Percentiles rank a stretch among this genome's conserved stretches.
Conservation (phyloP, 2,113 vertebrate species). For the Mus musculus region DNA sequence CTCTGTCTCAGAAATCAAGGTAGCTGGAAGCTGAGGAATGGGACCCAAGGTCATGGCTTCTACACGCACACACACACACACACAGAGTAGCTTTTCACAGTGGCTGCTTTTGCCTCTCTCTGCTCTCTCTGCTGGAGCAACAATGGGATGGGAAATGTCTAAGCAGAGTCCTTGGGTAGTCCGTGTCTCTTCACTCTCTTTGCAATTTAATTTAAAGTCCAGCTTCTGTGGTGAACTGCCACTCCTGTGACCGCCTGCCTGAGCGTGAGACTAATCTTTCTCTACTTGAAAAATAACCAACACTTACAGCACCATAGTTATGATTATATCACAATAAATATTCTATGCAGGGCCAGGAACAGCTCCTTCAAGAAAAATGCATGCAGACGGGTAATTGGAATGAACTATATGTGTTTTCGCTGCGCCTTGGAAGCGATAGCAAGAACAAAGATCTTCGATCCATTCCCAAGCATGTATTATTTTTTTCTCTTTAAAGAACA, state of each 20-base stretch:
- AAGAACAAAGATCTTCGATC: slow-evolving; percentile 69
- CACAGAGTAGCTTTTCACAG: background rate
- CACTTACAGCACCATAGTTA: slow-evolving; percentile 51
- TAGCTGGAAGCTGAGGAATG: background rate
- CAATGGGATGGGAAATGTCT: slow-evolving; percentile 27
- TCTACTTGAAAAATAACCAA: slow-evolving; percentile 65
- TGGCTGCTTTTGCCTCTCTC: slow-evolving; percentile 24
- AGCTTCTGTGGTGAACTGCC: slow-evolving; percentile 38
- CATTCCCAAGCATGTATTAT: slow-evolving; percentile 5
- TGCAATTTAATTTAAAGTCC: slow-evolving; percentile 63
- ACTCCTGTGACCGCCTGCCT: slow-evolving; percentile 45
- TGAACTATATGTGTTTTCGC: slow-evolving; percentile 72
- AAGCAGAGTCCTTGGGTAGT: slow-evolving; percentile 47
- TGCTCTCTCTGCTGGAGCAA: background rate
- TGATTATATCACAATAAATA: slow-evolving; percentile 74
- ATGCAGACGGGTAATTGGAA: slow-evolving; percentile 65
- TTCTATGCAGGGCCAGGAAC: slow-evolving; percentile 60
- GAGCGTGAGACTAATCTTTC: slow-evolving; percentile 62
- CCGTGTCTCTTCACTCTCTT: slow-evolving; percentile 40
- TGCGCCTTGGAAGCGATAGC: slow-evolving; percentile 71
- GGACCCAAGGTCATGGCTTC: background rate
- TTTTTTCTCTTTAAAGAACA: slow-evolving; percentile 47
- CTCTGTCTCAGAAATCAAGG: background rate
- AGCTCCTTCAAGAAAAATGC: slow-evolving; percentile 72
- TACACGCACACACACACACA: background rate